A percentile compares a stretch with the other conserved stretches of the same genome.
These are phyloP conservation scores for Sanderia malayensis DNA, from an alignment of 30 jellyfish, hydroid and myxozoan genomes.

Conservation along the genomic window DNA sequence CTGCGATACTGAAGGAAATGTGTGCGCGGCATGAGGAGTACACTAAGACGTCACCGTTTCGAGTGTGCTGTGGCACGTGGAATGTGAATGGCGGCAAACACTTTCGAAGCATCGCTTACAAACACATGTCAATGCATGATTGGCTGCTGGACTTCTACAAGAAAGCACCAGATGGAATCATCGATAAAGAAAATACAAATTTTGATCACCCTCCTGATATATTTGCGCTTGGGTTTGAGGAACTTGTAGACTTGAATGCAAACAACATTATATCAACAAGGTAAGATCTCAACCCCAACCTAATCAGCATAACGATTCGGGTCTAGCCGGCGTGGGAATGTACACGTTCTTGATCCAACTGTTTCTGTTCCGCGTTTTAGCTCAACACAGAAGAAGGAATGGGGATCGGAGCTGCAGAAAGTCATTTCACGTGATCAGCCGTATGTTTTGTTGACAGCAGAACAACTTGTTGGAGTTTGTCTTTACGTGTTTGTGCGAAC, in stretches of 20 bases:
- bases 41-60: conserved; percentile 62
- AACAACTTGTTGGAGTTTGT: conserved; percentile 99
- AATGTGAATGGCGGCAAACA: conserved; percentile 99
- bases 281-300: conserved; percentile 31
- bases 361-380: conserved; percentile 50
- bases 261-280: conserved; percentile 92
- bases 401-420: conserved; percentile 92
- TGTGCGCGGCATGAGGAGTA: conserved; percentile 67
- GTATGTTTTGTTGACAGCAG: conserved; percentile 84
- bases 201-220: conserved; percentile 82
- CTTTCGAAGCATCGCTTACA: conserved; percentile 97
- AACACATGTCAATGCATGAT: conserved; percentile 98
- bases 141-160: conserved; percentile 84
- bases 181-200: conserved; percentile 67
- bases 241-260: conserved; percentile 87
- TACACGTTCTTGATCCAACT: too few species aligned
- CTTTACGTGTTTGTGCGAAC: conserved; percentile 84
- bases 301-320: not conserved
- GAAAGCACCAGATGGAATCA: conserved; percentile 86
- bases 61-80: conserved; percentile 98
- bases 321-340: not conserved
- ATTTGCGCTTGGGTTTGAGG: conserved; percentile 95
- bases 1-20: conserved; percentile 74
- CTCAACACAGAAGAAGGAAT: conserved; percentile 91
- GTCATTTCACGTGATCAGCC: conserved; percentile 94